Evolutionary conservation across 1,140 invertebrate species (phyloP), one percentile per base, ranked within the genome.

Genomic region (Choristoneura fumiferana): DNA sequence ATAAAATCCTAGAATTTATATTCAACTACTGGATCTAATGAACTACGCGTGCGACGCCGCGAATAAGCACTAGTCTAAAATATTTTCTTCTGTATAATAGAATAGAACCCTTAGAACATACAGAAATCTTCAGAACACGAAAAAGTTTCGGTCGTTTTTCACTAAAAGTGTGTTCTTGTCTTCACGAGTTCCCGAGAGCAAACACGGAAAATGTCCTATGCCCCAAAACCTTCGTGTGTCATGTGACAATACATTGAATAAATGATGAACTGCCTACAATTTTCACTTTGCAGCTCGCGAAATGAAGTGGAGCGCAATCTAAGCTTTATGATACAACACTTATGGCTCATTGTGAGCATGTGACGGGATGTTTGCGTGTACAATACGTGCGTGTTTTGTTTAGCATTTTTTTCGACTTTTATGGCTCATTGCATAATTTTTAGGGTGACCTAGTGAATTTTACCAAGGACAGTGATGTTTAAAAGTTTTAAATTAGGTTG

Each of bases 221-320:
- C 37, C 37, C n/a, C 2, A 29, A 29, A 49, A 45, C 40, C 17
- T 29, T 29, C 43, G 43, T 18, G 43, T 49, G 43, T 49, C 43
- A 49, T 29, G 12, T 49, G 43, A 49, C 43, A 49, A 49, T 49
- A 49, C n/a, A 0, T 17, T 49, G 17, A 49, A 49, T 49, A 49
- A 49, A 49, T 49, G 43, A 49, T 49, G n/a, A 37, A 37, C 35
- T 37, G 6, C 43, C n/a, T 22, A 12, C 43, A 22, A 33, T 49
- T 49, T 49, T 49, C 22, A 49, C 29, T 33, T 29, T 49, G 43
- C 43, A n/a, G 43, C 43, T 12, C 8, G 22, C 43, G 43, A 8
- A 49, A 49, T 33, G 18, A 29, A 29, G n/a, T 49, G 18, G 12
- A 15, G 22, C 18, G 43, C 22, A 49, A 49, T 49, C 29, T 49